Evolutionary conservation across 2,113 vertebrate genomes (phyloP).

Genomic region (Platysternon megacephalum): DNA sequence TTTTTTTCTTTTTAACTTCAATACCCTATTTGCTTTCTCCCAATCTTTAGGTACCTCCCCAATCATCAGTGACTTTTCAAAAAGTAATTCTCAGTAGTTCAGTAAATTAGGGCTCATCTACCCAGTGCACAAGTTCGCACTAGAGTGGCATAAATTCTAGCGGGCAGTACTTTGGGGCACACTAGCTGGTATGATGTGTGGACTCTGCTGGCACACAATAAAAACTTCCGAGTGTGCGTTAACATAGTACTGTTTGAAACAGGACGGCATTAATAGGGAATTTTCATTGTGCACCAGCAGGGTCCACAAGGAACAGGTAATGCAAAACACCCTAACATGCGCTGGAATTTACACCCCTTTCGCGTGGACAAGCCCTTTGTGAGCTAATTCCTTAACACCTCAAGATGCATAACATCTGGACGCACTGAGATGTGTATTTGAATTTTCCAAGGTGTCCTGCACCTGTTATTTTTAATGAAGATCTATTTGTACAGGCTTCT

Average conservation of each 20-base stretch:
- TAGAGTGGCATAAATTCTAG: neutral
- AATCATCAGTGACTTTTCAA: neutral
- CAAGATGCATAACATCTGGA: neutral
- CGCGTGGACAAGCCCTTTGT: accelerated
- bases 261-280: neutral
- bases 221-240: neutral
- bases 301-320: neutral
- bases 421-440: neutral
- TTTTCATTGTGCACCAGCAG: neutral
- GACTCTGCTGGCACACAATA: neutral
- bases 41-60: neutral
- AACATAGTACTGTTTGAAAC: neutral
- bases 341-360: no score
- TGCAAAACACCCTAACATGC: neutral
- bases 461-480: neutral
- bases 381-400: neutral
- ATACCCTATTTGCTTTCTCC: neutral
- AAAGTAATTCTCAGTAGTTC: neutral
- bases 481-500: neutral
- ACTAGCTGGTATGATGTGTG: neutral
- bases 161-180: neutral
- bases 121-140: neutral
- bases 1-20: neutral
- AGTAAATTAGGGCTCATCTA: neutral
- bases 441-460: neutral